Percentiles rank a stretch among this genome's conserved stretches.
Conservation (phyloP, 2,113 vertebrate species). For the Chionodraco myersi region DNA sequence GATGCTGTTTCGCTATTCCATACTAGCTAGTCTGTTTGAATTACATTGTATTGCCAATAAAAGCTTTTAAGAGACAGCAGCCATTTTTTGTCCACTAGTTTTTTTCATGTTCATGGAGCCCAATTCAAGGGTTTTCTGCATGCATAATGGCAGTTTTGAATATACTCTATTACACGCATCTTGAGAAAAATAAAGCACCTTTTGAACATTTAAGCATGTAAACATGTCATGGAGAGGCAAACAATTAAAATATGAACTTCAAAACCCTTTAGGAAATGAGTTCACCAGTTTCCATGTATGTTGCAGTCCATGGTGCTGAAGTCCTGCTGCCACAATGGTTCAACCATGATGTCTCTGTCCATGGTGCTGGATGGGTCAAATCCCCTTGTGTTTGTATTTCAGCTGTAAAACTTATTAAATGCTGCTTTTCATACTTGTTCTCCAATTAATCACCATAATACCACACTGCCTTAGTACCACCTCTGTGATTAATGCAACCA, state of each 20-base stretch:
- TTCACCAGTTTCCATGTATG: neutral
- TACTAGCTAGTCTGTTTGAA: neutral
- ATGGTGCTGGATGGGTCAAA: neutral
- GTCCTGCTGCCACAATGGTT: neutral
- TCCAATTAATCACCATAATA: neutral
- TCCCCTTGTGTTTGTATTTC: neutral
- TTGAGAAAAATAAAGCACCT: no score
- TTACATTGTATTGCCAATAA: neutral
- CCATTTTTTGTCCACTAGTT: no score
- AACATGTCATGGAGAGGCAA: no score
- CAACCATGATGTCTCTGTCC: neutral
- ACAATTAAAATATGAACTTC: no score
- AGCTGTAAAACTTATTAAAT: neutral
- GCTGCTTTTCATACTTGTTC: no score
- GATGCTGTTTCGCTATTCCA: conserved; percentile 15
- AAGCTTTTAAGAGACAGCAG: neutral
- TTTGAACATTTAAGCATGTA: no score
- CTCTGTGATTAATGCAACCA: neutral
- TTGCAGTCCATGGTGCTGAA: neutral
- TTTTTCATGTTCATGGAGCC: no score
- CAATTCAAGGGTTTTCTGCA: neutral
- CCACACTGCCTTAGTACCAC: no score
- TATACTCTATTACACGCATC: neutral
- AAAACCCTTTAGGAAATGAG: neutral
- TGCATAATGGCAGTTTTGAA: neutral